Evolutionary conservation across 2,888 invertebrate genomes (phyloP).

Genomic region (Homarus gammarus): DNA sequence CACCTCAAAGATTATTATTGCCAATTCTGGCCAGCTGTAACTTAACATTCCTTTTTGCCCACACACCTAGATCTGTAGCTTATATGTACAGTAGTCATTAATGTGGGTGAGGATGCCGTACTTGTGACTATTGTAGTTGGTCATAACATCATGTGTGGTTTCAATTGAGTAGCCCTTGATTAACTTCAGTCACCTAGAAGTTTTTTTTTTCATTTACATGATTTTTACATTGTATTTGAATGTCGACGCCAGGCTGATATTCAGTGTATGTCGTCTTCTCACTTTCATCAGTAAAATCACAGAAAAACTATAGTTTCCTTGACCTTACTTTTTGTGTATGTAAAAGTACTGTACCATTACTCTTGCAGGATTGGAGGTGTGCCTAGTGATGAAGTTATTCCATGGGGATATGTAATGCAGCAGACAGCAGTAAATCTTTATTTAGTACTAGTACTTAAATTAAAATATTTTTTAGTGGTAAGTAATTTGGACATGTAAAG

Average conservation of each 20-base stretch:
- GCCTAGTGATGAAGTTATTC: no score
- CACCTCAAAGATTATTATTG: constrained; percentile 43
- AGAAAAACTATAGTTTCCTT: background rate
- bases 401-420: no score
- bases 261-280: constrained; percentile 57
- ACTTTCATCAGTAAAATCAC: constrained; percentile 42
- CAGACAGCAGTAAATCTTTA: no score
- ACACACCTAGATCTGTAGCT: constrained; percentile 7
- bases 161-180: background rate
- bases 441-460: no score
- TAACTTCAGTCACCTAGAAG: background rate
- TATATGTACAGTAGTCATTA: constrained; percentile 16
- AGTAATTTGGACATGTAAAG: no score
- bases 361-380: no score
- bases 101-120: constrained; percentile 14
- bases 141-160: constrained; percentile 5
- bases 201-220: constrained; percentile 16
- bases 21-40: constrained; percentile 69
- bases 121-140: background rate
- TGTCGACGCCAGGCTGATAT: constrained; percentile 60
- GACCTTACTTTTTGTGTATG: background rate
- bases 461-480: no score
- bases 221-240: constrained; percentile 53
- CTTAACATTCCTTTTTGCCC: constrained; percentile 41
- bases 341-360: no score